Evolutionary conservation across 2,888 invertebrate species (phyloP), one percentile per base, ranked within the genome.

Genomic region (Drosophila antonietae): DNA sequence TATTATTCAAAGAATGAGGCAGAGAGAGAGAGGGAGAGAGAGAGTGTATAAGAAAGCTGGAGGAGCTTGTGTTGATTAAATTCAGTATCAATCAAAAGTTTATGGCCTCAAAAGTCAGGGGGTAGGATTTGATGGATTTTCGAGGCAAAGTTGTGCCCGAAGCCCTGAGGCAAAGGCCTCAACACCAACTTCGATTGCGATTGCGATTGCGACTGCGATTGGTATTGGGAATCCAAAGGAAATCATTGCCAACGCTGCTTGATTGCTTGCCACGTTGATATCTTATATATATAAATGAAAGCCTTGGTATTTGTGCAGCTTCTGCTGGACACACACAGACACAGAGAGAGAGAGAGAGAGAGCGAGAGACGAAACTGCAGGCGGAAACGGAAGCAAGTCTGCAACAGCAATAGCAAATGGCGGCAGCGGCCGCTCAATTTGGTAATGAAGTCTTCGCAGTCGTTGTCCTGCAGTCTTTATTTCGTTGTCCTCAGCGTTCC

Each of bases 51-150:
- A 55, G 28, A 69, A 47, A 51, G 64, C 58, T 68, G 64, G 71
- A 12, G 14, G 51, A 73, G 89, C 70, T 88, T 72, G 86, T 86
- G 77, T 86, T 86, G 90, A 86, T 90, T 90, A 90, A 86, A 86
- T 90, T 86, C 86, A 80, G 83, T 90, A 86, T 86, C 86, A 86
- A 86, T 88, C 90, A 88, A 78, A 83, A 90, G 89, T 90, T 86
- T 90, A 86, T 86, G 90, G 90, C 81, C 90, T 80, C 83, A 90
- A 88, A 90, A 90, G 90, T 89, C 86, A 69, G 10, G 58, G 56
- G 62, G 68, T 7, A 70, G 68, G 81, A 82, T 84, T 84, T 89
- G 83, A 84, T 84, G 89, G 83, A 87, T 83, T 87, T 83, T 83
- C 62, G 68, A 74, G 70, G 77, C 78, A 73, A 68, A 77, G 73